Evolutionary conservation across 92 coral and sea anemone genomes (phyloP).

Genomic region (Hydrozoanthus gracilis): DNA sequence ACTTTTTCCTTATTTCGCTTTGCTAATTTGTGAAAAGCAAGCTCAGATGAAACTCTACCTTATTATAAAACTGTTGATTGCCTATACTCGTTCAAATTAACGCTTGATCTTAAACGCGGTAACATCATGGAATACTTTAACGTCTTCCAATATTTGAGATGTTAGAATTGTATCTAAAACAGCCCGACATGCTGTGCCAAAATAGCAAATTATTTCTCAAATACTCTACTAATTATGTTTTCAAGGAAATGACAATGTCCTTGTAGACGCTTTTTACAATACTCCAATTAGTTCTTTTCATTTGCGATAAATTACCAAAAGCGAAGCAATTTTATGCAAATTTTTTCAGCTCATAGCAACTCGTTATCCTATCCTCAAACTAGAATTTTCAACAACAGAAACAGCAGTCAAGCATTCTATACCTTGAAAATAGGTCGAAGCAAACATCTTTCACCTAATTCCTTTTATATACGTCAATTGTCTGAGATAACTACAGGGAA

Average conservation of each 20-base stretch:
- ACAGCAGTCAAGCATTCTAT: background rate
- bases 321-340: constrained; percentile 15
- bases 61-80: too few relatives aligned
- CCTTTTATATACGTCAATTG: background rate
- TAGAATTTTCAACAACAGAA: background rate
- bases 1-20: too few relatives aligned
- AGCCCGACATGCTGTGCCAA: constrained; percentile 25
- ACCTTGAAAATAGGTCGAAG: background rate
- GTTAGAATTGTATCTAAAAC: background rate
- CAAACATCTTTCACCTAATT: background rate
- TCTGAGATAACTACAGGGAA: constrained; percentile 35
- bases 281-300: constrained; percentile 30
- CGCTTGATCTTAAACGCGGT: too few relatives aligned
- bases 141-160: background rate
- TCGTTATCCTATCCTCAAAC: background rate
- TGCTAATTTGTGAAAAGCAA: too few relatives aligned
- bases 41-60: too few relatives aligned
- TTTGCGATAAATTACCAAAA: constrained; percentile 22
- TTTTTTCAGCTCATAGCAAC: background rate
- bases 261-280: constrained; percentile 3
- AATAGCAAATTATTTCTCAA: constrained; percentile 26
- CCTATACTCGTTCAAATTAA: too few relatives aligned
- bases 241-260: background rate
- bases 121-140: too few relatives aligned
- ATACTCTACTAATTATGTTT: constrained; percentile 23